Percentiles rank a stretch among this genome's conserved stretches.
phyloP scores from a whole-genome alignment of 2,888 invertebrate genomes.

The Allygus modestus region DNA sequence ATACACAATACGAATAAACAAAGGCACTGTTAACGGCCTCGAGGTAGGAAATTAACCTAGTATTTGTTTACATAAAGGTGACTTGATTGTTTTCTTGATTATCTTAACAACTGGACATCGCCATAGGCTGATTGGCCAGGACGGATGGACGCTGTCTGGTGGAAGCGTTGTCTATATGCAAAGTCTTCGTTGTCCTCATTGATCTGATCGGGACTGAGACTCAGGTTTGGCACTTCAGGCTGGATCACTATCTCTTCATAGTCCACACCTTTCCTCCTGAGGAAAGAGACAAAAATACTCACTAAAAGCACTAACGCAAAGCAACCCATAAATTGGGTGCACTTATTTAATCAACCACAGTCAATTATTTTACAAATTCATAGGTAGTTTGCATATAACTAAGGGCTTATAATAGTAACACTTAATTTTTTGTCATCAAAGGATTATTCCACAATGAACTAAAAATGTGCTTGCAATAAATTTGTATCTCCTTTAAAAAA shows the following conservation, averaged over 20 bases:
- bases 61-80: background rate
- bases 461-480: too few relatives aligned
- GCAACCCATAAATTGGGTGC: too few relatives aligned
- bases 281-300: background rate
- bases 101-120: conserved; percentile 68
- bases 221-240: conserved; percentile 87
- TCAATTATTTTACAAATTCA: too few relatives aligned
- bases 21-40: conserved; percentile 21
- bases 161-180: conserved; percentile 93
- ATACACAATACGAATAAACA: background rate
- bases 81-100: conserved; percentile 46
- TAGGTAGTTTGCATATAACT: too few relatives aligned
- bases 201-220: conserved; percentile 89
- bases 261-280: conserved; percentile 86
- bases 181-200: conserved; percentile 98
- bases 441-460: too few relatives aligned
- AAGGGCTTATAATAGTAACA: too few relatives aligned
- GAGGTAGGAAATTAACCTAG: background rate
- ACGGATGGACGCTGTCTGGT: conserved; percentile 91
- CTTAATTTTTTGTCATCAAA: too few relatives aligned
- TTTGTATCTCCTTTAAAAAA: too few relatives aligned
- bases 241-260: conserved; percentile 93
- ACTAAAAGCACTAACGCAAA: too few relatives aligned
- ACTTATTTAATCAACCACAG: too few relatives aligned
- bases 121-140: conserved; percentile 64